phyloP scores from a whole-genome alignment of 2,888 invertebrate species.

The Eutolmus rufibarbis region DNA sequence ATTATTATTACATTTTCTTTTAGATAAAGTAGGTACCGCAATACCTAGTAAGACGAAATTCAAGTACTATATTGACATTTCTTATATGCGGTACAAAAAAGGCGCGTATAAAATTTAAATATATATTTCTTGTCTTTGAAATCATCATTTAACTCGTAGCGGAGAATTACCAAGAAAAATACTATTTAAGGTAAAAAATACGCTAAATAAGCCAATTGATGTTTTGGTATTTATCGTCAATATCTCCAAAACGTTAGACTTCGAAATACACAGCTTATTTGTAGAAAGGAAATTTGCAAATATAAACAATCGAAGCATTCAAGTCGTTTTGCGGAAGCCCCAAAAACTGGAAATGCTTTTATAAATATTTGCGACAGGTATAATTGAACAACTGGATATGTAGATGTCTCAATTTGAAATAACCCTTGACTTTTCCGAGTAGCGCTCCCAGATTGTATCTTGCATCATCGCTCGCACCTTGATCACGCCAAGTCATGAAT shows the following conservation, averaged over 20 bases:
- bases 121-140: no score
- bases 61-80: no score
- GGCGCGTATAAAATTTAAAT: no score
- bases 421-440: not conserved
- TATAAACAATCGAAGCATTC: not conserved
- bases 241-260: not conserved
- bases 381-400: not conserved
- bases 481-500: not conserved
- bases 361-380: not conserved
- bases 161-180: no score
- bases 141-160: no score
- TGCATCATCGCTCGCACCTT: not conserved
- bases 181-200: no score
- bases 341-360: not conserved
- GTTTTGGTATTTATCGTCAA: no score
- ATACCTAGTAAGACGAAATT: no score
- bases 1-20: no score
- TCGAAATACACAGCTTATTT: not conserved
- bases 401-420: not conserved
- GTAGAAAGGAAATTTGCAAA: not conserved
- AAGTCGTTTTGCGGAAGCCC: not conserved
- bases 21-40: no score
- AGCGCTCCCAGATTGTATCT: not conserved
- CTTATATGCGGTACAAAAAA: no score
- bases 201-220: no score